Evolutionary conservation across 2,888 invertebrate species (phyloP), one percentile per base, ranked within the genome.

Genomic region (Thecocarcelia acutangulata): DNA sequence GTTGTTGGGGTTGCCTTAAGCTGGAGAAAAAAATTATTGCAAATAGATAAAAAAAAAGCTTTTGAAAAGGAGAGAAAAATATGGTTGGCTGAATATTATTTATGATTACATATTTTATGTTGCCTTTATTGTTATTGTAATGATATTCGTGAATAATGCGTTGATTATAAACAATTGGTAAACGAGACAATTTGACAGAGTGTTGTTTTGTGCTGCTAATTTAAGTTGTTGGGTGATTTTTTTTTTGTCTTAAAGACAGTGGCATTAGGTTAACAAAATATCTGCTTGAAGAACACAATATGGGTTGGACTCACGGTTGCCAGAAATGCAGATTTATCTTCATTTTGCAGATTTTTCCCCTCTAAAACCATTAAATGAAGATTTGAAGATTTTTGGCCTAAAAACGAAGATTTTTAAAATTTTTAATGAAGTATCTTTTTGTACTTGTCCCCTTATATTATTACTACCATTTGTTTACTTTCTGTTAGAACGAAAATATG

Each of bases 121-220:
- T 81, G 72, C 76, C 72, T 75, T 80, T 80, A 81, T 76, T 70
- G 52, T 61, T 69, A 69, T 61, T 68, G 72, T 83, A 80, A 80
- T 83, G 83, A 84, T 83, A 84, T 83, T 83, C 82, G 80, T 87
- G 87, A 87, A 84, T 86, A 87, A 87, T 87, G 87, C 86, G 86
- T 86, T 87, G 87, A 87, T 87, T 87, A 85, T 85, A 86, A 86
- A 87, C 87, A 87, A 87, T 87, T 86, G 87, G 86, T 85, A 86
- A 86, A 87, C 86, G 87, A 86, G 85, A 85, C 85, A 85, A 84
- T 85, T 85, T 86, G 86, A 85, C 84, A 80, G 85, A 80, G 80
- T 80, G 80, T 80, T 80, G 75, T 68, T 80, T 80, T 66, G 70
- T 66, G 42, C 48, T 75, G 80, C 80, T 80, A 80, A 80, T 80